phyloP scores from a whole-genome alignment of 1,140 invertebrate genomes.

The Tyrophagus putrescentiae region DNA sequence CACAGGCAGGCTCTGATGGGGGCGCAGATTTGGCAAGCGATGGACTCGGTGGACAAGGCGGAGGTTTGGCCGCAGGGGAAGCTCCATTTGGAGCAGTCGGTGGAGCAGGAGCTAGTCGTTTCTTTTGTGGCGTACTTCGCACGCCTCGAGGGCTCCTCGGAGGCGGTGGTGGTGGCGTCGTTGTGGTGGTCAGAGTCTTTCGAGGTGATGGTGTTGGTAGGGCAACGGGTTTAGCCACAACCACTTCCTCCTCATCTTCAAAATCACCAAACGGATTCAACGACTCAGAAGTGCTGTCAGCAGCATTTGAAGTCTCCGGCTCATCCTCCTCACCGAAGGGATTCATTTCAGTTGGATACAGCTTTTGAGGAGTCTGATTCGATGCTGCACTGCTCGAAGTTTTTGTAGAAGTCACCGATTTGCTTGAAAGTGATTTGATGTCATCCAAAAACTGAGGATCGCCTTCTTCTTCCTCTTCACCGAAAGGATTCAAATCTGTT shows the following conservation, averaged over 20 bases:
- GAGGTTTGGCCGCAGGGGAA: background rate
- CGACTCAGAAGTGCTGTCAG: background rate
- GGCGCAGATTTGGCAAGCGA: background rate
- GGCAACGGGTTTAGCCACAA: background rate
- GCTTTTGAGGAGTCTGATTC: no score
- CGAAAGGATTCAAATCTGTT: constrained; percentile 39
- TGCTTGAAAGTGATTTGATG: constrained; percentile 67
- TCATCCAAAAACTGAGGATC: constrained; percentile 24
- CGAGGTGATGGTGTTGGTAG: background rate
- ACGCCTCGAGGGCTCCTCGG: background rate
- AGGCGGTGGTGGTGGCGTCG: background rate
- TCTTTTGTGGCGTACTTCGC: background rate
- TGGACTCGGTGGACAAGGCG: background rate
- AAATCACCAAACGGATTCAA: constrained; percentile 52
- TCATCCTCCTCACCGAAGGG: constrained; percentile 38
- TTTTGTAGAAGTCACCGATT: constrained; percentile 34
- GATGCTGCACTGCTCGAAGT: no score
- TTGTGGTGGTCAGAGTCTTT: constrained; percentile 1
- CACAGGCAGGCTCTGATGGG: background rate
- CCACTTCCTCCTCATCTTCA: constrained; percentile 38
- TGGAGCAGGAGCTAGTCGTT: constrained; percentile 16
- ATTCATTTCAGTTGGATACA: constrained; percentile 61
- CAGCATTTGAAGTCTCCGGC: background rate
- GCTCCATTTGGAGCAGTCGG: background rate
- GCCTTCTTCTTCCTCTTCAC: constrained; percentile 41